These are phyloP conservation scores for Ectropis crepuscularia DNA, from an alignment of 2,888 invertebrate species.

Conservation along the genomic window DNA sequence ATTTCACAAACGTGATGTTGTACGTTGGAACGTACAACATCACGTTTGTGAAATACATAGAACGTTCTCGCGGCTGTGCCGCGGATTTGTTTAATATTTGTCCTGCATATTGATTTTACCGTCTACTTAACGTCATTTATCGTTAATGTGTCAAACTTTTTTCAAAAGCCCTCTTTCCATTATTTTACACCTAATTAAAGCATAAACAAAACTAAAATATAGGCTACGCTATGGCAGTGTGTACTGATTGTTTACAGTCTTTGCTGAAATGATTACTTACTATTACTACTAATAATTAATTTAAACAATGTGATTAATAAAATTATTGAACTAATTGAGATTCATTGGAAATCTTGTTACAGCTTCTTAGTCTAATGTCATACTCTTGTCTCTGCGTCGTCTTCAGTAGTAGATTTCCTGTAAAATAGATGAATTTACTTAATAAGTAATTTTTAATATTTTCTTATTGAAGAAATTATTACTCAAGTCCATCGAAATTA, in stretches of 20 bases:
- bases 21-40: too few species aligned
- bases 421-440: conserved; percentile 39
- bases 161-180: conserved; percentile 15
- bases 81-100: too few species aligned
- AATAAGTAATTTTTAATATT: too few species aligned
- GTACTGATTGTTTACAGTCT: conserved; percentile 77
- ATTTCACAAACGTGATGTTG: too few species aligned
- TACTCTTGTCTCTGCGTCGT: conserved; percentile 81
- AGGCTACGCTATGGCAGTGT: conserved; percentile 79
- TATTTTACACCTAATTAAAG: conserved; percentile 57
- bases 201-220: conserved; percentile 57
- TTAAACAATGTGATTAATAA: conserved; percentile 50
- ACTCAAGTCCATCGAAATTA: too few species aligned
- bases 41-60: too few species aligned
- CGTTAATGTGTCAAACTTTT: too few species aligned
- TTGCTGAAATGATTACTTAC: conserved; percentile 59
- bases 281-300: conserved; percentile 45
- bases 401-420: conserved; percentile 85
- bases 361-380: conserved; percentile 61
- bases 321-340: conserved; percentile 77
- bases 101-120: too few species aligned
- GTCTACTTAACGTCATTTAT: too few species aligned
- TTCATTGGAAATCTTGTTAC: conserved; percentile 82
- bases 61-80: too few species aligned
- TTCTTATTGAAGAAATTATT: too few species aligned